Evolutionary conservation across 2,113 vertebrate genomes (phyloP), one percentile per base, ranked within the genome.

Genomic region (Xyliphius kryptos): DNA sequence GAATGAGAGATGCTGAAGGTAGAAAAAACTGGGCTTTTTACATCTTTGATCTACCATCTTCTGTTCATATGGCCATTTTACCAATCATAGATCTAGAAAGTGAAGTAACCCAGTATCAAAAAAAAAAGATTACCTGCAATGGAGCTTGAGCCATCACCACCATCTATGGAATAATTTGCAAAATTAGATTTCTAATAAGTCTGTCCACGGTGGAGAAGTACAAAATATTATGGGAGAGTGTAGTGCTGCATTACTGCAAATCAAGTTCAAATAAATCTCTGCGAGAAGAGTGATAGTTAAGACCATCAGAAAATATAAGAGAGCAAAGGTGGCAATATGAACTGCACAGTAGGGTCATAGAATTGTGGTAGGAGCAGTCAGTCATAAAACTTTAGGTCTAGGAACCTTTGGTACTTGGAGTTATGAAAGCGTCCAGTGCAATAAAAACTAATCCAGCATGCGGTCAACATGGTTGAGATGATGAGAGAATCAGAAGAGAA

Each of bases 121-220:
- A 15, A 10, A 63, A 19, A 48, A 63, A 49, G 17, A 9, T 71
- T 36, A 47, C 19, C 52, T 66, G 5, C 41, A 14, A 16, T 54
- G 61, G 40, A 61, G 16, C 19, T 56, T 56, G 6, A 61, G 15
- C n/a, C 21, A 58, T 15, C 22, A 67, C 40, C 16, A 37, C 51
- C 7, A 38, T 58, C 19, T 54, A 63, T 46, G 48, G 22, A 21
- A 69, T 56, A 17, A 50, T n/a, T 13, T 51, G 51, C 22, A 72
- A 68, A 55, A 41, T 55, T 7, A 63, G 21, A n/a, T 59, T 63
- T 14, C 52, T 38, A 13, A 20, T 61, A 9, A 73, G 65, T n/a
- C n/a, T n/a, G n/a, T 69, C 38, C 11, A 64, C 44, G 13, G 9
- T 64, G 66, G 20, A 63, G 40, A 49, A 63, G 51, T 62, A 63